Evolutionary conservation across 2,113 vertebrate species (phyloP).

Genomic region (Athene noctua): DNA sequence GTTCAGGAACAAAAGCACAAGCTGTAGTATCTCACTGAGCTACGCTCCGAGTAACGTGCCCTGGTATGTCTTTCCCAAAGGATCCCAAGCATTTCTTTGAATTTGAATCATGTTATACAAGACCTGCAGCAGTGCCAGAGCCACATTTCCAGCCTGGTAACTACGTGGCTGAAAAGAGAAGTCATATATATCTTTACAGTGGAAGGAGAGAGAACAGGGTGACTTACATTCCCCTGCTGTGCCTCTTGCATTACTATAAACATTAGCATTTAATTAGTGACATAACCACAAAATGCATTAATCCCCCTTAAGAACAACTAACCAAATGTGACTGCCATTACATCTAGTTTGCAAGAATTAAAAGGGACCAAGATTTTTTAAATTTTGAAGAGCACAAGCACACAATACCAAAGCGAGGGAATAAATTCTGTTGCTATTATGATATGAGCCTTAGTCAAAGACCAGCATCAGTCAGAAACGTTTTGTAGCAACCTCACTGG

Average conservation of each 20-base stretch:
- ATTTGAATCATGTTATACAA: background rate
- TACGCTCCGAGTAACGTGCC: accelerated
- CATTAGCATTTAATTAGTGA: background rate
- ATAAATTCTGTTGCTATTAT: background rate
- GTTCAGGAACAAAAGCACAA: background rate
- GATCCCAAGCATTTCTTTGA: background rate
- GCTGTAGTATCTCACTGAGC: background rate
- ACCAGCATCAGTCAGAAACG: background rate
- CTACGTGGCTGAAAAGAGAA: background rate
- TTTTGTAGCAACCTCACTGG: background rate
- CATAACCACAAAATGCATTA: background rate
- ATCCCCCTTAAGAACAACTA: background rate
- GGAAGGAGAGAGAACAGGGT: background rate
- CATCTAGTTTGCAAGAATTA: background rate
- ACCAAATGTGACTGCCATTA: accelerated
- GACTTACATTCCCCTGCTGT: background rate
- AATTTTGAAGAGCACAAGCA: background rate
- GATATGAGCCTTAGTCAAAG: background rate
- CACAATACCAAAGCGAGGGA: background rate
- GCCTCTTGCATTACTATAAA: background rate
- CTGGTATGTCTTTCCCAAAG: background rate
- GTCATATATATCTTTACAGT: background rate
- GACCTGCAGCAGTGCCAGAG: background rate
- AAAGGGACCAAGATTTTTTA: background rate
- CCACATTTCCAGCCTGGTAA: background rate